phyloP scores from a whole-genome alignment of 2,888 invertebrate genomes.

The Aleiodes alternator region DNA sequence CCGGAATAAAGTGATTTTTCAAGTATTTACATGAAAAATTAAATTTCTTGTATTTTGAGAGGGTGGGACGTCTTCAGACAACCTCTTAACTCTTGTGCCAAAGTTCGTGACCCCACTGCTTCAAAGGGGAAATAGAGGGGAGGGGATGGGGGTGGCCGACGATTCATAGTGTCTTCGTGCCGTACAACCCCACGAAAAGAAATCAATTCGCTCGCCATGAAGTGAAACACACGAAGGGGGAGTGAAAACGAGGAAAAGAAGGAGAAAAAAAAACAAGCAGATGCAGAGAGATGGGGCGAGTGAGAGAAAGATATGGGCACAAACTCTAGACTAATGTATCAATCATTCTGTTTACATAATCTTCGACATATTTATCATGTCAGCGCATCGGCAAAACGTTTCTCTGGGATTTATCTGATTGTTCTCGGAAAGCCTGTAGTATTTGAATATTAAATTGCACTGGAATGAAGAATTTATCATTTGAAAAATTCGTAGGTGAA shows the following conservation, averaged over 20 bases:
- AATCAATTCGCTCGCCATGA: constrained; percentile 55
- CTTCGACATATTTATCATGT: constrained; percentile 66
- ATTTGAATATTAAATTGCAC: not conserved
- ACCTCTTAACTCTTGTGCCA: constrained; percentile 14
- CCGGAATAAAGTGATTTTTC: no score
- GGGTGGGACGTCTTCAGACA: not conserved
- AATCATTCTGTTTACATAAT: constrained; percentile 73
- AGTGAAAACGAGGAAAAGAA: constrained; percentile 55
- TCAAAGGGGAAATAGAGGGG: not conserved
- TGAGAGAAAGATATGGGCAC: constrained; percentile 40
- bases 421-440: not conserved
- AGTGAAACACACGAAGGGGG: constrained; percentile 51
- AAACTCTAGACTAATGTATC: constrained; percentile 67
- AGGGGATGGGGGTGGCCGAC: not conserved
- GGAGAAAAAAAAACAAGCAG: constrained; percentile 45
- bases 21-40: no score
- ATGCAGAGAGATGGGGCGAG: constrained; percentile 42
- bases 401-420: not conserved
- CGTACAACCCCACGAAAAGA: constrained; percentile 45
- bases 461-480: no score
- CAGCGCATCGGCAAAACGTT: constrained; percentile 9
- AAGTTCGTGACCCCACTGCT: constrained; percentile 39
- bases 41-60: not conserved
- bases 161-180: constrained; percentile 38
- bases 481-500: no score